These are phyloP conservation scores for Beris chalybata DNA, from an alignment of 2,888 invertebrate species.

Conservation along the genomic window DNA sequence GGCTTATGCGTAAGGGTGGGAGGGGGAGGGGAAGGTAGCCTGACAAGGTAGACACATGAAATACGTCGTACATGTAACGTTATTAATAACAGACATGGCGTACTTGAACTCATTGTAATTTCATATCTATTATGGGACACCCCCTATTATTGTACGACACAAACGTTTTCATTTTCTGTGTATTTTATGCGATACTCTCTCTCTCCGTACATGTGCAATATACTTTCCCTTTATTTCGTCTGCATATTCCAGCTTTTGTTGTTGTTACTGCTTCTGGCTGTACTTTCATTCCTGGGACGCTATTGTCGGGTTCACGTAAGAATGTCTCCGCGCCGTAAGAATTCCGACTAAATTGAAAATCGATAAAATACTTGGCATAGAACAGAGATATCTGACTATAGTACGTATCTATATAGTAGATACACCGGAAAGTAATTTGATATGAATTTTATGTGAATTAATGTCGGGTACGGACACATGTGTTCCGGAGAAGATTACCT, in stretches of 20 bases:
- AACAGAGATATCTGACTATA: slow-evolving; percentile 9
- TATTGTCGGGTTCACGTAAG: neutral
- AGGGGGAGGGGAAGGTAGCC: too few relatives aligned
- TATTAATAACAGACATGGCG: too few relatives aligned
- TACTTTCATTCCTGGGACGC: slow-evolving; percentile 1
- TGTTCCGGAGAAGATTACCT: too few relatives aligned
- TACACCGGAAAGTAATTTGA: slow-evolving; percentile 24
- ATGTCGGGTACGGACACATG: slow-evolving; percentile 25
- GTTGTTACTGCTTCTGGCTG: neutral
- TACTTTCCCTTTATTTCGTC: slow-evolving; percentile 6
- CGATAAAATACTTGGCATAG: slow-evolving; percentile 18
- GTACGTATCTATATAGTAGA: neutral
- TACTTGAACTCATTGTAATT: slow-evolving; percentile 16
- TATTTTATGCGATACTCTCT: slow-evolving; percentile 16
- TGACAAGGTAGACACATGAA: too few relatives aligned
- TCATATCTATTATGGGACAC: slow-evolving; percentile 17
- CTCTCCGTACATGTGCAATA: neutral
- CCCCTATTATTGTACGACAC: slow-evolving; percentile 20
- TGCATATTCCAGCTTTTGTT: neutral
- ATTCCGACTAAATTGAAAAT: slow-evolving; percentile 27
- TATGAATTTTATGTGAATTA: slow-evolving; percentile 27
- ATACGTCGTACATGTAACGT: too few relatives aligned
- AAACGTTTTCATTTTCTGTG: slow-evolving; percentile 25
- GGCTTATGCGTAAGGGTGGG: too few relatives aligned
- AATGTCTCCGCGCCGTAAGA: slow-evolving; percentile 19